These are phyloP conservation scores for Biston stratarius DNA, from an alignment of 2,888 invertebrate genomes.

Conservation along the genomic window DNA sequence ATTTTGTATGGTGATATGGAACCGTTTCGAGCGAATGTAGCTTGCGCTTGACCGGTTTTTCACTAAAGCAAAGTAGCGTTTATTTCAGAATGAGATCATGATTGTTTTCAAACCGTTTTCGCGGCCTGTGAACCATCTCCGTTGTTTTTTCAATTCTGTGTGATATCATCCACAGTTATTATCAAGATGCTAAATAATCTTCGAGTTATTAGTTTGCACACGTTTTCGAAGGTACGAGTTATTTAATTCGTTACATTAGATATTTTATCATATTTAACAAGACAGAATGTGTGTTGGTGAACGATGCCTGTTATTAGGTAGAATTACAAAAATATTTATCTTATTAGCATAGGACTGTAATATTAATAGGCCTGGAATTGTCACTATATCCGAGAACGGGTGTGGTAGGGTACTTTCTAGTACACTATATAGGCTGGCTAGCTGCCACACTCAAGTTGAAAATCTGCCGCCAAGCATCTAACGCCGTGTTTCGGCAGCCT, in stretches of 20 bases:
- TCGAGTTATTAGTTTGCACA: not conserved
- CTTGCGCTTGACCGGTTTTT: not conserved
- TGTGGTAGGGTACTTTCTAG: too few species aligned
- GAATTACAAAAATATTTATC: too few species aligned
- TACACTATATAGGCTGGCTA: too few species aligned
- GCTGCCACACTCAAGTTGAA: too few species aligned
- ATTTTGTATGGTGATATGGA: too few species aligned
- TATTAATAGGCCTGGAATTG: too few species aligned
- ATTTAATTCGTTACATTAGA: not conserved
- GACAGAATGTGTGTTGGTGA: not conserved
- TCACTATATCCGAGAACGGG: too few species aligned
- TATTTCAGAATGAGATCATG: conserved; percentile 22
- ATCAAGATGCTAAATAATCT: conserved; percentile 16
- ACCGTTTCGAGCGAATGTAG: too few species aligned
- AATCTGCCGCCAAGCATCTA: too few species aligned
- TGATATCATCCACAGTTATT: conserved; percentile 36
- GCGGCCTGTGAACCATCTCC: conserved; percentile 26
- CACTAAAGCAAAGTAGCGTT: not conserved
- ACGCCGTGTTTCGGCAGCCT: too few species aligned
- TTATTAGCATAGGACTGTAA: too few species aligned
- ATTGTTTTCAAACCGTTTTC: conserved; percentile 18
- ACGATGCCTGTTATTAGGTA: too few species aligned
- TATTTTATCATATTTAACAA: not conserved
- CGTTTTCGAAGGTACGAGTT: not conserved
- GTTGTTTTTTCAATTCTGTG: conserved; percentile 24